Evolutionary conservation across 2,113 vertebrate species (phyloP).

Genomic region (Fulmarus glacialis): DNA sequence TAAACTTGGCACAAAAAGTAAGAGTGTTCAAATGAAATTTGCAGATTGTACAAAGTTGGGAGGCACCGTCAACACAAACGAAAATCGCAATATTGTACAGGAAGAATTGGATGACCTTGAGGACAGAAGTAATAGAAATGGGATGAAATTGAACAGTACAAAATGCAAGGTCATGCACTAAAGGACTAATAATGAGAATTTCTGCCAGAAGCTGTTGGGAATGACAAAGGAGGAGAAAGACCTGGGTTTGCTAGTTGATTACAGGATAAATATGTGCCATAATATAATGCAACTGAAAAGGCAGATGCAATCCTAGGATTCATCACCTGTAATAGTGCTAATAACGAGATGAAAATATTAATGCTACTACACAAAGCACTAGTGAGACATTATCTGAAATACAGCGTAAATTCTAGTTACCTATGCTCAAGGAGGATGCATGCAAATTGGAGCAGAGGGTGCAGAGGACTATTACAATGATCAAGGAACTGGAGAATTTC

Average conservation of each 20-base stretch:
- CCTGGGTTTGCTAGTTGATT: constrained; percentile 62
- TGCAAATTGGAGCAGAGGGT: constrained; percentile 56
- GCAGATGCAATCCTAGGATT: constrained; percentile 62
- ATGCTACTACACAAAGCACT: constrained; percentile 43
- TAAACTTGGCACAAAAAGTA: constrained; percentile 52
- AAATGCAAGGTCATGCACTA: constrained; percentile 70
- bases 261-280: constrained; percentile 69
- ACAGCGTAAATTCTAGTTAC: constrained; percentile 8
- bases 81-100: constrained; percentile 49
- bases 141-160: constrained; percentile 71
- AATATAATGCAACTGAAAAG: constrained; percentile 66
- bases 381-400: constrained; percentile 47
- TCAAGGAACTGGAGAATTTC: neutral
- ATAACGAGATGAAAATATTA: constrained; percentile 64
- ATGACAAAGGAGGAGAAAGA: constrained; percentile 67
- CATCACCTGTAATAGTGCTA: constrained; percentile 63
- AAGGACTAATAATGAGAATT: constrained; percentile 72
- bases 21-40: constrained; percentile 45
- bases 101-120: constrained; percentile 71
- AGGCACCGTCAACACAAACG: constrained; percentile 60
- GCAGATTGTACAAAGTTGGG: constrained; percentile 61
- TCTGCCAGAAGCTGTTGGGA: constrained; percentile 67
- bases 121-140: constrained; percentile 71
- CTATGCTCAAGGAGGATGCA: constrained; percentile 19
- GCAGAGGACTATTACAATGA: constrained; percentile 42